Evolutionary conservation across 2,888 invertebrate species (phyloP), one percentile per base, ranked within the genome.

Genomic region (Salticus scenicus): DNA sequence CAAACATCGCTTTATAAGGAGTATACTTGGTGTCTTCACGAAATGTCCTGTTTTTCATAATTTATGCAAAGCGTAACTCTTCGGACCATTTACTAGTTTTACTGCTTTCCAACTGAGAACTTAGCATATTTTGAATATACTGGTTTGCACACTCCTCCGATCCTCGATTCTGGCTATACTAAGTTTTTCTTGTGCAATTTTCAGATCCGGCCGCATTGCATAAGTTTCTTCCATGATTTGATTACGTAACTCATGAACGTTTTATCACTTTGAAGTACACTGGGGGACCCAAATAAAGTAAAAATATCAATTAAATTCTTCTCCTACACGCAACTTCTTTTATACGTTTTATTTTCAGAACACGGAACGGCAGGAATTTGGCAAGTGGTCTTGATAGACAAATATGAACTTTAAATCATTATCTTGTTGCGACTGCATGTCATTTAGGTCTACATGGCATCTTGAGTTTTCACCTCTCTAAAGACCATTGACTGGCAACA

Each of bases 181-280:
- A 20, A 51, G 74, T 73, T 81, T 74, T 41, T 67, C 67, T 20
- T 66, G 51, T 17, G 67, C 73, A 24, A 81, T 47, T 33, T 74
- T 73, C 66, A 81, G 47, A 47, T 73, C 51, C 8, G 37, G 51
- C 71, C 71, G 72, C 72, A 79, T 72, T 33, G n/a, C 37, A 42
- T 31, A 51, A 57, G 75, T n/a, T 63, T 81, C 57, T 41, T 67
- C 27, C 8, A 77, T 72, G 17, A 83, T 42, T 47, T 78, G 14
- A 41, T 78, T 85, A 37, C 8, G n/a, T 42, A 88, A 88, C 30
- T 88, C 88, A 27, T 77, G n/a, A 1, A 87, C 63, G 17, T n/a
- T n/a, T 88, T 87, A 69, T 87, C 86, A 33, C 63, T 72, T 37
- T 89, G 86, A 10, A 88, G 67, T 63, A 88, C 71, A 24, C 31